A percentile compares a stretch with the other conserved stretches of the same genome.
Evolutionary conservation across 1,140 invertebrate species (phyloP).

Genomic region (Microplitis demolitor): DNA sequence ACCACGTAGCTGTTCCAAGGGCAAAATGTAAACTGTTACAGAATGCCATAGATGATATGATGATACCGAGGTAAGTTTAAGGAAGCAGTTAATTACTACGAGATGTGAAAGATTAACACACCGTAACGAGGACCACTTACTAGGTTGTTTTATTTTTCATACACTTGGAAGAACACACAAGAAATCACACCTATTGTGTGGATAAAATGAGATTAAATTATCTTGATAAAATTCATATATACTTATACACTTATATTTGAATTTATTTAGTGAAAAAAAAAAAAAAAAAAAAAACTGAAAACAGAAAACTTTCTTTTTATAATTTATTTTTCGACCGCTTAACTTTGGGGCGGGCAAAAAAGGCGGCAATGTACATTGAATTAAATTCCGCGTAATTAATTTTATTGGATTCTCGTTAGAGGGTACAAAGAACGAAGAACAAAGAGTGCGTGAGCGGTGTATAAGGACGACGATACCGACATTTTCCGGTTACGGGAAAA

Average conservation of each 20-base stretch:
- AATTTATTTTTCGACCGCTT: conserved; percentile 9
- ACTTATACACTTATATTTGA: neutral
- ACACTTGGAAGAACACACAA: neutral
- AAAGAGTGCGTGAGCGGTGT: neutral
- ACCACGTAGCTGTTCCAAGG: conserved; percentile 9
- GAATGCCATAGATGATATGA: neutral
- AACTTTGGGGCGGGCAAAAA: too few species aligned
- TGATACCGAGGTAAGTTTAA: conserved; percentile 40
- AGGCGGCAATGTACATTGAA: neutral
- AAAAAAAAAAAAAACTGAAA: neutral
- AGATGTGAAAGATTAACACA: conserved; percentile 50
- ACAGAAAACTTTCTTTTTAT: neutral
- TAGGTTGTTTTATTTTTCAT: neutral
- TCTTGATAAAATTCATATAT: neutral
- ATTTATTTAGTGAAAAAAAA: neutral
- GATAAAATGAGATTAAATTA: neutral
- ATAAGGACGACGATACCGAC: conserved; percentile 9
- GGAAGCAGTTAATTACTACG: conserved; percentile 58
- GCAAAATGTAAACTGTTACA: conserved; percentile 7
- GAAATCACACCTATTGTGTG: conserved; percentile 9
- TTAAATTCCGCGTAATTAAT: conserved; percentile 28
- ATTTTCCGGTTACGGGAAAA: conserved; percentile 15
- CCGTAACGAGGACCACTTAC: conserved; percentile 29
- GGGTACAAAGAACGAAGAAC: too few species aligned
- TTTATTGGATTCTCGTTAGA: conserved; percentile 7